Percentiles rank a stretch among this genome's conserved stretches.
Conservation (phyloP, 2,797 vertebrate species). For the Karalla daura region DNA sequence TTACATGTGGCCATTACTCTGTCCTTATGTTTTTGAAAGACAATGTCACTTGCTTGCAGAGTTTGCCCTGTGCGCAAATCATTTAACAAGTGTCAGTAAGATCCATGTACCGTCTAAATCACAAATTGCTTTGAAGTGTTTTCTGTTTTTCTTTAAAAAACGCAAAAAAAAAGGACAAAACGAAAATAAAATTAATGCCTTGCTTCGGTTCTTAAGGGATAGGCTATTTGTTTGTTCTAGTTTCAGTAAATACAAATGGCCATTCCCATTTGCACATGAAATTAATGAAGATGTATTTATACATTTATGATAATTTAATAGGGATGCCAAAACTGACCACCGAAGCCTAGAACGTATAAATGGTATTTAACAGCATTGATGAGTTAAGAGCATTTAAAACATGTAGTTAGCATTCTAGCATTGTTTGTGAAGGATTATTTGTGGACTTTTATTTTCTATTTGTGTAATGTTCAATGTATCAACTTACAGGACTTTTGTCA, state of each 20-base stretch:
- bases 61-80: constrained; percentile 71
- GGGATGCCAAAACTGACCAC: constrained; percentile 81
- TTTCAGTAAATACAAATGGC: constrained; percentile 77
- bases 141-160: constrained; percentile 58
- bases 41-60: constrained; percentile 77
- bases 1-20: constrained; percentile 64
- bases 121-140: constrained; percentile 64
- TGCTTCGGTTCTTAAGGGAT: constrained; percentile 84
- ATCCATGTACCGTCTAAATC: constrained; percentile 68
- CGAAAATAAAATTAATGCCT: constrained; percentile 46
- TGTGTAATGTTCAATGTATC: constrained; percentile 89
- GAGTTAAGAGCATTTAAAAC: constrained; percentile 81
- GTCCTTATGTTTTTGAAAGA: constrained; percentile 71
- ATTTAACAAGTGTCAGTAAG: constrained; percentile 74
- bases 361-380: constrained; percentile 82
- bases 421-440: constrained; percentile 83
- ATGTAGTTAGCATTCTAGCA: constrained; percentile 81
- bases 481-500: constrained; percentile 84
- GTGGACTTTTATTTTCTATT: constrained; percentile 81
- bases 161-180: constrained; percentile 10
- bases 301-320: constrained; percentile 85
- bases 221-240: constrained; percentile 78
- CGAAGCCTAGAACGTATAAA: constrained; percentile 80
- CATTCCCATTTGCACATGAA: constrained; percentile 87
- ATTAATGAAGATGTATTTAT: constrained; percentile 87